A percentile compares a stretch with the other conserved stretches of the same genome.
These are phyloP conservation scores for Catocala sponsa DNA, from an alignment of 2,888 invertebrate genomes.

Conservation along the genomic window DNA sequence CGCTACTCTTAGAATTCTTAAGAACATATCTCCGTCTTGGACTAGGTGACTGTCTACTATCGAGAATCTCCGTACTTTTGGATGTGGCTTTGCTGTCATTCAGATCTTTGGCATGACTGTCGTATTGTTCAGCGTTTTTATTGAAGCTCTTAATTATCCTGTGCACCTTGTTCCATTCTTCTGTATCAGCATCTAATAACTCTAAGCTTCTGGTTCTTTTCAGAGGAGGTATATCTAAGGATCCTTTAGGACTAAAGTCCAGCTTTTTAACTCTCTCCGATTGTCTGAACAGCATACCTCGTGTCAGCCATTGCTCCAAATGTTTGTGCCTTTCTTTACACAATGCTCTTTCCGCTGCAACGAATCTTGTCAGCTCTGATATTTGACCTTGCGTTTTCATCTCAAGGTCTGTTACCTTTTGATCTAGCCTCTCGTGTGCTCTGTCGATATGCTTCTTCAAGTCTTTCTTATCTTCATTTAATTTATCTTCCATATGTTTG, in stretches of 20 bases:
- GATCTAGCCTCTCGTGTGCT: conserved; percentile 93
- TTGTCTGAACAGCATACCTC: conserved; percentile 89
- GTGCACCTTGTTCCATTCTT: conserved; percentile 80
- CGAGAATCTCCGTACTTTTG: conserved; percentile 84
- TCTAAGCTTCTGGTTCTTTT: conserved; percentile 92
- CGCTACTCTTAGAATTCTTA: conserved; percentile 79
- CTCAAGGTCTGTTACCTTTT: conserved; percentile 94
- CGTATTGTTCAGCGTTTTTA: conserved; percentile 72
- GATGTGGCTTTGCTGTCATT: conserved; percentile 80
- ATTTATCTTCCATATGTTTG: conserved; percentile 94
- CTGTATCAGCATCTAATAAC: conserved; percentile 76
- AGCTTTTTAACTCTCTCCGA: conserved; percentile 82
- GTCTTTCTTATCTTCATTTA: conserved; percentile 94
- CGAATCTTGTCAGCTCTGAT: conserved; percentile 90
- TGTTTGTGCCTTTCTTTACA: conserved; percentile 90
- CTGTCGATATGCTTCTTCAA: conserved; percentile 93
- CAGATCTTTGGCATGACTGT: conserved; percentile 78
- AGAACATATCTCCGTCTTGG: conserved; percentile 70
- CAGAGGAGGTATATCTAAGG: conserved; percentile 87
- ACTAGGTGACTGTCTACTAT: conserved; percentile 71
- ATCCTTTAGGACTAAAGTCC: conserved; percentile 84
- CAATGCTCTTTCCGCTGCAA: conserved; percentile 89
- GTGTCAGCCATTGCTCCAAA: conserved; percentile 91
- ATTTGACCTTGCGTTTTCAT: conserved; percentile 92
- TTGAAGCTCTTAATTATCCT: conserved; percentile 76